Evolutionary conservation across 2,888 invertebrate species (phyloP).

Genomic region (Anthophora plumipes): DNA sequence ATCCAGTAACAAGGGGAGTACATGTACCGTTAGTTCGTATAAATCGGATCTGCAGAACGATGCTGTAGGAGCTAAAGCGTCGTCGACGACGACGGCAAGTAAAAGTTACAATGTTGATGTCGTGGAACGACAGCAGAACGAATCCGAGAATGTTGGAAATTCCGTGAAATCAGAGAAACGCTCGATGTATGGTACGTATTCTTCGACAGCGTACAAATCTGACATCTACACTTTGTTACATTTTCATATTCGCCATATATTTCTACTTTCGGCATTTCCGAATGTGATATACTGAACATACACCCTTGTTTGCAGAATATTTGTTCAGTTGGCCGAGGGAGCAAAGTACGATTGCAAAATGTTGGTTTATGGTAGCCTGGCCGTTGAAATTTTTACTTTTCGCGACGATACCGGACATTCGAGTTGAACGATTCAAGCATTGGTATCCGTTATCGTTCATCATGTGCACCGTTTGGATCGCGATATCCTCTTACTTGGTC

Average conservation of each 20-base stretch:
- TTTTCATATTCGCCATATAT: no score
- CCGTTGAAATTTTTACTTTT: slow-evolving; percentile 89
- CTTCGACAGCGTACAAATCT: no score
- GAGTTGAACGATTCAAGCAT: slow-evolving; percentile 85
- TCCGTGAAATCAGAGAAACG: slow-evolving; percentile 65
- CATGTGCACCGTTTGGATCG: slow-evolving; percentile 95
- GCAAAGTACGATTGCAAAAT: slow-evolving; percentile 75
- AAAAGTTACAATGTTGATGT: not conserved
- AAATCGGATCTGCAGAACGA: slow-evolving; percentile 82
- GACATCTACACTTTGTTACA: no score
- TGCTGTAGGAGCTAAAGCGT: no score
- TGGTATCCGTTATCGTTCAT: slow-evolving; percentile 92
- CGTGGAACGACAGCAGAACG: not conserved
- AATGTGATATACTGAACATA: no score
- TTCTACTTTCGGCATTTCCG: no score
- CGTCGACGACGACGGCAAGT: not conserved
- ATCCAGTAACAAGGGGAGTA: not conserved
- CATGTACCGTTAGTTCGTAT: slow-evolving; percentile 79
- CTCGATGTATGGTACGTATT: slow-evolving; percentile 75
- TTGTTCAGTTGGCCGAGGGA: slow-evolving; percentile 75
- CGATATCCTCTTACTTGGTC: slow-evolving; percentile 92
- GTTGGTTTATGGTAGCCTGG: slow-evolving; percentile 90
- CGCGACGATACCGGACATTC: slow-evolving; percentile 90
- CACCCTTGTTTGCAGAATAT: slow-evolving; percentile 68
- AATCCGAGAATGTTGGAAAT: not conserved